A percentile compares a stretch with the other conserved stretches of the same genome.
phyloP scores from a whole-genome alignment of 2,113 vertebrate species.

The Brachyhypopomus occidentalis region DNA sequence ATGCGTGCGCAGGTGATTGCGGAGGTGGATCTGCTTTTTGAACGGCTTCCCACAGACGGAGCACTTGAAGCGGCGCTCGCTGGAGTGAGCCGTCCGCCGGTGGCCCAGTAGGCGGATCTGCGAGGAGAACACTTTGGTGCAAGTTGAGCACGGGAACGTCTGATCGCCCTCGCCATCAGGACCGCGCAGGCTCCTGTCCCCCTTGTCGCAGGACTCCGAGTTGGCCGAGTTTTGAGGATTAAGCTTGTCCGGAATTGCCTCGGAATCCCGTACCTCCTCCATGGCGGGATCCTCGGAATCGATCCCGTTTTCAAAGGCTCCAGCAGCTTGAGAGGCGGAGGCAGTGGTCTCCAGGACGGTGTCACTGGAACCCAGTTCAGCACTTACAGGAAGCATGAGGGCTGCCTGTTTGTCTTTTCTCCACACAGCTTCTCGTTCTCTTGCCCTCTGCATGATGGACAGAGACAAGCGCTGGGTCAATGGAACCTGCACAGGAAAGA shows the following conservation, averaged over 20 bases:
- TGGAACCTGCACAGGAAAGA: slow-evolving; percentile 29
- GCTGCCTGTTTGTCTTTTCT: slow-evolving; percentile 38
- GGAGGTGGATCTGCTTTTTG: slow-evolving; percentile 85
- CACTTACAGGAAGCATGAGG: slow-evolving; percentile 2
- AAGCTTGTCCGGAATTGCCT: background rate
- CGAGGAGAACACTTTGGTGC: slow-evolving; percentile 76
- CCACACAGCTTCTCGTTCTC: slow-evolving; percentile 59
- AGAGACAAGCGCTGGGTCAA: slow-evolving; percentile 38
- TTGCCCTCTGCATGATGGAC: slow-evolving; percentile 56
- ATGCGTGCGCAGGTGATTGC: slow-evolving; percentile 86
- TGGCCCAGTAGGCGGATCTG: slow-evolving; percentile 80
- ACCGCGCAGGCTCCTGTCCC: background rate
- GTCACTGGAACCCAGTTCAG: slow-evolving; percentile 57
- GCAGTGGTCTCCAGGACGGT: slow-evolving; percentile 43
- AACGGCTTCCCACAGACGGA: slow-evolving; percentile 83
- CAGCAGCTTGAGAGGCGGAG: slow-evolving; percentile 21
- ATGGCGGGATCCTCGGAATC: background rate
- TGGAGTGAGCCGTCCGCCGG: slow-evolving; percentile 73
- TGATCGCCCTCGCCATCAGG: slow-evolving; percentile 9
- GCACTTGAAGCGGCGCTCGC: slow-evolving; percentile 80
- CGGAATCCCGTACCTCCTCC: slow-evolving; percentile 27
- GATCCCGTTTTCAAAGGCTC: slow-evolving; percentile 42
- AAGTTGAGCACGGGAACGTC: slow-evolving; percentile 77
- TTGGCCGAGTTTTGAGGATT: background rate
- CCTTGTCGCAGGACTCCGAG: background rate